Conservation (phyloP, 1,140 invertebrate species). For the Paramacrobiotus metropolitanus region DNA sequence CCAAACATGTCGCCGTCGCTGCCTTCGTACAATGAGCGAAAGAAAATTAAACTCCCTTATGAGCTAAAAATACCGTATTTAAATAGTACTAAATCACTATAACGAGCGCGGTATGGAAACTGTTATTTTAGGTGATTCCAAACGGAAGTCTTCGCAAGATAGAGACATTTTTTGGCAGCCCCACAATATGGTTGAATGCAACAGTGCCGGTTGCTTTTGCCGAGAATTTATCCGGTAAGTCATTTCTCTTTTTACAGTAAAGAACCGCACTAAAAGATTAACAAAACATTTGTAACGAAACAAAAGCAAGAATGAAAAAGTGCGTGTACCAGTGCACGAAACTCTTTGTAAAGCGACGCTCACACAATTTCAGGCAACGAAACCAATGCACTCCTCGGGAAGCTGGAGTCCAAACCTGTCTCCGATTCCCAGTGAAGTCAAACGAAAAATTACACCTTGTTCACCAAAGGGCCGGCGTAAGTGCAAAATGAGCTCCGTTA, state of each 20-base stretch:
- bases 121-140: too few species aligned
- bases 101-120: too few species aligned
- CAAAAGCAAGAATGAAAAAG: too few species aligned
- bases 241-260: neutral
- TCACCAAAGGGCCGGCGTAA: neutral
- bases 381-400: neutral
- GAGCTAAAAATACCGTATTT: too few species aligned
- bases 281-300: neutral
- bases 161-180: neutral
- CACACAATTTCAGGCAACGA: too few species aligned
- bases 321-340: too few species aligned
- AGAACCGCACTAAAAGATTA: neutral
- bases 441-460: neutral
- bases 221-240: neutral
- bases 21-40: too few species aligned
- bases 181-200: neutral
- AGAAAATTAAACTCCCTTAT: too few species aligned
- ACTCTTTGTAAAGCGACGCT: too few species aligned
- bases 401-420: neutral
- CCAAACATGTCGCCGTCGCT: too few species aligned
- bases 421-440: neutral
- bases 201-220: neutral
- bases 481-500: neutral
- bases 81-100: too few species aligned
- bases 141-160: too few species aligned